These are phyloP conservation scores for Watsonalla cultraria DNA, from an alignment of 2,888 invertebrate species.

Conservation along the genomic window DNA sequence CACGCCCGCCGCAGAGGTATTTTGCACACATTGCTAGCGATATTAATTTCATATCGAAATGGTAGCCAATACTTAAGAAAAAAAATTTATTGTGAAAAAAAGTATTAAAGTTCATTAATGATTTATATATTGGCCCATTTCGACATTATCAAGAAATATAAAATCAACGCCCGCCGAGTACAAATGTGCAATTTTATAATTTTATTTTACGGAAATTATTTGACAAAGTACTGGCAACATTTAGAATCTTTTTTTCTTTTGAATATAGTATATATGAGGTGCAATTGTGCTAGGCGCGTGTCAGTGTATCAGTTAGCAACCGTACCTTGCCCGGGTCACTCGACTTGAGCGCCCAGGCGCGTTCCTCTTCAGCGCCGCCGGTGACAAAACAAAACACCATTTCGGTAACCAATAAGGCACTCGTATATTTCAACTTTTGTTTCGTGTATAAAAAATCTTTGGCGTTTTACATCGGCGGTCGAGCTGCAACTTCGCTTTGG, in stretches of 20 bases:
- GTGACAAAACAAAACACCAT: conserved; percentile 69
- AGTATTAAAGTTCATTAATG: conserved; percentile 4
- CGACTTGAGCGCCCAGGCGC: conserved; percentile 87
- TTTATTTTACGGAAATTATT: not conserved
- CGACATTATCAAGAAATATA: conserved; percentile 55
- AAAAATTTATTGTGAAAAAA: conserved; percentile 6
- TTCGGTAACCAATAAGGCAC: conserved; percentile 76
- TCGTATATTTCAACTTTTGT: conserved; percentile 70
- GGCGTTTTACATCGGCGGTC: conserved; percentile 48
- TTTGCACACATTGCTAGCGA: conserved; percentile 77
- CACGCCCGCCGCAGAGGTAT: conserved; percentile 52
- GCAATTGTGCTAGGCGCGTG: conserved; percentile 62
- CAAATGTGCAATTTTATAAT: conserved; percentile 39
- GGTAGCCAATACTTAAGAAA: conserved; percentile 20
- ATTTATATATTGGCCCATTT: conserved; percentile 33
- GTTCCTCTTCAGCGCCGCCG: conserved; percentile 74
- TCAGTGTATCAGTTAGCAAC: conserved; percentile 66
- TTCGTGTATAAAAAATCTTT: conserved; percentile 67
- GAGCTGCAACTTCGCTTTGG: conserved; percentile 12
- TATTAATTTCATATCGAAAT: conserved; percentile 58
- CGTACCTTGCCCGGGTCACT: conserved; percentile 90
- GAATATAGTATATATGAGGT: conserved; percentile 11
- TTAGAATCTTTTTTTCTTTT: too few relatives aligned
- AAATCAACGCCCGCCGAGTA: conserved; percentile 65
- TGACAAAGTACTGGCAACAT: not conserved